These are phyloP conservation scores for Phyllotis vaccarum DNA, from an alignment of 2,797 vertebrate species.

Conservation along the genomic window DNA sequence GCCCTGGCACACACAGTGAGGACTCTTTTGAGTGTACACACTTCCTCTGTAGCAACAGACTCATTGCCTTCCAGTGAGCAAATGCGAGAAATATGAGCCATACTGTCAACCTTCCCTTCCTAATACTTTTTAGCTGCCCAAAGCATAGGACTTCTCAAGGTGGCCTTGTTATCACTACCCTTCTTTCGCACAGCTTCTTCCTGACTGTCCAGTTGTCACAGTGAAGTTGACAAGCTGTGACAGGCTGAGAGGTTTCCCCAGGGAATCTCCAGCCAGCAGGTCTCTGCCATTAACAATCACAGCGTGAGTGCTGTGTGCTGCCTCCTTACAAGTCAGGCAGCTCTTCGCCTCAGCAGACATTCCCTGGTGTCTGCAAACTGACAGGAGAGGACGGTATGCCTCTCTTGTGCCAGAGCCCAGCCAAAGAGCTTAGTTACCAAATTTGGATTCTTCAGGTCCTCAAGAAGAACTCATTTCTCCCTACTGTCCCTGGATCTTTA, in stretches of 20 bases:
- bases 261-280: slow-evolving; percentile 62
- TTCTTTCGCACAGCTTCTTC: slow-evolving; percentile 67
- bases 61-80: neutral
- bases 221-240: slow-evolving; percentile 72
- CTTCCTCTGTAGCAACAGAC: neutral
- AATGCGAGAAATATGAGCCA: neutral
- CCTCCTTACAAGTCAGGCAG: slow-evolving; percentile 45
- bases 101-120: neutral
- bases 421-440: slow-evolving; percentile 32
- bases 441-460: slow-evolving; percentile 49
- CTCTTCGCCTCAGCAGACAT: neutral
- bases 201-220: slow-evolving; percentile 71
- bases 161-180: slow-evolving; percentile 62
- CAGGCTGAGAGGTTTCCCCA: slow-evolving; percentile 66
- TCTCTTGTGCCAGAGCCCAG: slow-evolving; percentile 4
- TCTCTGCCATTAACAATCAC: slow-evolving; percentile 60
- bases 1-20: neutral
- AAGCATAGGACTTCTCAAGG: slow-evolving; percentile 53
- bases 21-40: neutral
- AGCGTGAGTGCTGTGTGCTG: slow-evolving; percentile 33
- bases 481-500: slow-evolving; percentile 12
- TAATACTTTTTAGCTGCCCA: slow-evolving; percentile 40
- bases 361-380: slow-evolving; percentile 27
- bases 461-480: slow-evolving; percentile 14
- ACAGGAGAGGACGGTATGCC: slow-evolving; percentile 14